phyloP scores from a whole-genome alignment of 2,888 invertebrate genomes.

The Cremastinae sp. region DNA sequence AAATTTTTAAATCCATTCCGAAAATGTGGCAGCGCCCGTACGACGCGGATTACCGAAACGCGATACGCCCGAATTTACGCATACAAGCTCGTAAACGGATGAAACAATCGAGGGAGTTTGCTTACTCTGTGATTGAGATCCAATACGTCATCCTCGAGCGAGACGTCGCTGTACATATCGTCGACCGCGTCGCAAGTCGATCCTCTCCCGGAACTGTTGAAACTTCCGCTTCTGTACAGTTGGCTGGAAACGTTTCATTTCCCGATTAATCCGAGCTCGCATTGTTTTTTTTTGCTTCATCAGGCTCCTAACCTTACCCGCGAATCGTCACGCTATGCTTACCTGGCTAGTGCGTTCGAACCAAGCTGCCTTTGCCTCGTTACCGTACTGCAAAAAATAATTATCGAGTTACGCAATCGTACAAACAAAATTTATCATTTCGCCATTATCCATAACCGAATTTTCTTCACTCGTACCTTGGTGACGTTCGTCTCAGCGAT shows the following conservation, averaged over 20 bases:
- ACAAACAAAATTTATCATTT: not conserved
- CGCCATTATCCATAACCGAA: not conserved
- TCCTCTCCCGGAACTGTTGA: constrained; percentile 95
- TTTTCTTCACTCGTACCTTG: constrained; percentile 83
- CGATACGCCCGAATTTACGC: not conserved
- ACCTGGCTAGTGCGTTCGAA: constrained; percentile 94
- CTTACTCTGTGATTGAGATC: constrained; percentile 95
- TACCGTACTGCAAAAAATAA: constrained; percentile 84
- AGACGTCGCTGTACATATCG: constrained; percentile 97
- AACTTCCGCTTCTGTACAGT: constrained; percentile 95
- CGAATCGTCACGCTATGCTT: constrained; percentile 71
- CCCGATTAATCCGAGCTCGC: too few species aligned
- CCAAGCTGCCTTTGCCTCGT: constrained; percentile 89
- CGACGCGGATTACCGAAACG: not conserved
- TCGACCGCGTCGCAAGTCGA: constrained; percentile 95
- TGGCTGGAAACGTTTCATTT: too few species aligned
- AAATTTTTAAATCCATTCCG: not conserved
- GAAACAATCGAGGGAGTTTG: constrained; percentile 51
- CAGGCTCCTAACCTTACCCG: constrained; percentile 12
- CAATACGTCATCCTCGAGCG: constrained; percentile 95
- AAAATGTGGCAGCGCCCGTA: not conserved
- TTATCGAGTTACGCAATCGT: not conserved
- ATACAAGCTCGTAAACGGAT: not conserved
- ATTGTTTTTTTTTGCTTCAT: constrained; percentile 11
- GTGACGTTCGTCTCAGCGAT: constrained; percentile 90